Base-by-base conservation (phyloP, 2,888 invertebrate genomes). In the Hemicrepidius hirtus region DNA sequence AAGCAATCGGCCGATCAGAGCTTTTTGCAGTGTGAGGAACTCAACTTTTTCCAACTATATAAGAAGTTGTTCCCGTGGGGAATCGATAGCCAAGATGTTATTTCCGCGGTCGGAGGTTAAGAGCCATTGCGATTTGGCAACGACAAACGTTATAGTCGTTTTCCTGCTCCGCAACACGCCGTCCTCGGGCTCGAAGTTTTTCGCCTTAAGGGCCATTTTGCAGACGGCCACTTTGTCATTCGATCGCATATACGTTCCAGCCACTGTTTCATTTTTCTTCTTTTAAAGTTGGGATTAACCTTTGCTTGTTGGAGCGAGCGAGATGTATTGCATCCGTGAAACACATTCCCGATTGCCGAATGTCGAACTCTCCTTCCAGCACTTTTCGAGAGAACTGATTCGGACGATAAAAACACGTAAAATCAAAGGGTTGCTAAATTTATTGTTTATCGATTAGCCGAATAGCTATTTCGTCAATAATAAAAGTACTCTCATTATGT, bases 41-140 rank as follows among this genome's bases (percentile, higher is more conserved):
- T 75, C 71, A 75, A 77, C 77, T 79, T 78, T 79, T 79, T 77
- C 78, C 71, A 76, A 81, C 81, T 81, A 78, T 81, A 82, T 84
- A 84, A 85, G 83, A 83, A 84, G 84, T 84, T 82, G 82, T 76
- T 81, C 84, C 82, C 85, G 71, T 76, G 84, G 81, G 85, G 82
- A 82, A 84, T 83, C 83, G 83, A 83, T 82, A 81, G 78, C 78
- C 81, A 77, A 78, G 80, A 79, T 70, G 79, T 80, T 81, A 82
- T 81, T 81, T 80, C 78, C 79, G 80, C 80, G 82, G 82, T 81
- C 79, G 78, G 81, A 81, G 82, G 81, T 82, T 84, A 83, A 84
- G 81, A 80, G 82, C 82, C 78, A 82, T 83, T 83, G 81, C 80
- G 81, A 82, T 82, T 83, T 82, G 80, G 81, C 79, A 78, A 76